A percentile compares a stretch with the other conserved stretches of the same genome.
Conservation (phyloP, 1,140 invertebrate species). For the Solenopsis invicta region DNA sequence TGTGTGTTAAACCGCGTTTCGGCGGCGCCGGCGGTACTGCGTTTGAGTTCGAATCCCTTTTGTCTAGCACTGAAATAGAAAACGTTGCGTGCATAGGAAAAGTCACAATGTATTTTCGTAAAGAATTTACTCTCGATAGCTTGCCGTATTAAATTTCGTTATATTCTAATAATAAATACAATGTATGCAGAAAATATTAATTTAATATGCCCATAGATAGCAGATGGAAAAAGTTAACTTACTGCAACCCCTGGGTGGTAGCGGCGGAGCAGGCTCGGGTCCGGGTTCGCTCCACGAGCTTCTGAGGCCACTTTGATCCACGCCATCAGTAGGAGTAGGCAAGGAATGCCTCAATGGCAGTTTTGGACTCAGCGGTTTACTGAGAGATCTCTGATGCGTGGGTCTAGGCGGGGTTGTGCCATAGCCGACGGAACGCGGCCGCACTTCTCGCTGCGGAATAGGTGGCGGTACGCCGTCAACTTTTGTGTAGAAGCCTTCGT, state of each 20-base stretch:
- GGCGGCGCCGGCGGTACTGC: constrained; percentile 88
- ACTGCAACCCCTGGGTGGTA: constrained; percentile 89
- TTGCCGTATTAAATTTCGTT: background rate
- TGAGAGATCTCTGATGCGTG: constrained; percentile 88
- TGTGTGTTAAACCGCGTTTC: constrained; percentile 87
- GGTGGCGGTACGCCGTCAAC: constrained; percentile 87
- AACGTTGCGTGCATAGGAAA: background rate
- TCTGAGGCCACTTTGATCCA: constrained; percentile 84
- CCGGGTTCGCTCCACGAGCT: constrained; percentile 89
- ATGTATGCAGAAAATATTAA: background rate
- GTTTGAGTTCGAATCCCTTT: constrained; percentile 84
- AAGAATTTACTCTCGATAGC: background rate
- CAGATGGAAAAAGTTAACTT: constrained; percentile 74
- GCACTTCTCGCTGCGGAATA: constrained; percentile 88
- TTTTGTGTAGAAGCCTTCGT: constrained; percentile 84
- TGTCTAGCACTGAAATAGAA: constrained; percentile 87
- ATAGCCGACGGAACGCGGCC: constrained; percentile 88
- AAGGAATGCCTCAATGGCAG: constrained; percentile 87
- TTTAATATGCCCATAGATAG: background rate
- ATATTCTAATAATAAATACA: background rate
- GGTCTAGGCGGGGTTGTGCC: constrained; percentile 87
- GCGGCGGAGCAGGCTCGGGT: constrained; percentile 88
- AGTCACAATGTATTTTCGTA: background rate
- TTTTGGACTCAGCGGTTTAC: constrained; percentile 89
- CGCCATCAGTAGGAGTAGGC: constrained; percentile 84